A percentile compares a stretch with the other conserved stretches of the same genome.
Conservation (phyloP, 2,888 invertebrate genomes). For the Aplocera efformata region DNA sequence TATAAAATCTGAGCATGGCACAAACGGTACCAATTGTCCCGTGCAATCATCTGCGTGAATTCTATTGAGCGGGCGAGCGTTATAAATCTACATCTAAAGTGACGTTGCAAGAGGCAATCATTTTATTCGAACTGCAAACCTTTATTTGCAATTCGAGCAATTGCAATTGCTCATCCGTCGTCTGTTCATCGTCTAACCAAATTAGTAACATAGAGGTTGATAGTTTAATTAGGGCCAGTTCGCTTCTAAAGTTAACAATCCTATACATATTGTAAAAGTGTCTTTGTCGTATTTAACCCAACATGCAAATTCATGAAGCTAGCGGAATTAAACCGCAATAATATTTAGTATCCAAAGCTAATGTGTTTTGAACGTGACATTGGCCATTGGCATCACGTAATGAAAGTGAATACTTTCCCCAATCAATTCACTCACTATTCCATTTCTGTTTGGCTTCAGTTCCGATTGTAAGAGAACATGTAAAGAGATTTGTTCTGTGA, state of each 20-base stretch:
- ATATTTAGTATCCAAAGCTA: constrained; percentile 2
- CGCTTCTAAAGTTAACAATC: constrained; percentile 1
- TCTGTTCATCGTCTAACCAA: constrained; percentile 43
- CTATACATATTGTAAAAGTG: too few relatives aligned
- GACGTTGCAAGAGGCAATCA: constrained; percentile 66
- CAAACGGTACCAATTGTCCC: constrained; percentile 39
- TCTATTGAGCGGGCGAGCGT: constrained; percentile 45
- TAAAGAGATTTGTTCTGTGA: constrained; percentile 1
- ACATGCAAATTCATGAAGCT: neutral
- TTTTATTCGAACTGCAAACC: constrained; percentile 67
- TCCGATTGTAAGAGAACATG: neutral
- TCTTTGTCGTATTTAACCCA: too few relatives aligned
- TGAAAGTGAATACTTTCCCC: constrained; percentile 66
- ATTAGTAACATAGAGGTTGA: constrained; percentile 43
- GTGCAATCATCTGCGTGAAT: constrained; percentile 47
- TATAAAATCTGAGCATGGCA: constrained; percentile 33
- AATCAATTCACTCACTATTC: constrained; percentile 76
- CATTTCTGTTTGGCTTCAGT: constrained; percentile 39
- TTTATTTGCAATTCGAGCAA: constrained; percentile 62
- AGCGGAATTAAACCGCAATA: neutral
- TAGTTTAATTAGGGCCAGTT: constrained; percentile 45
- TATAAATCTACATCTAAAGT: constrained; percentile 71
- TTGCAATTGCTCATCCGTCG: too few relatives aligned
- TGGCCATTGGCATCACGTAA: constrained; percentile 43
- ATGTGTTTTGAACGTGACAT: constrained; percentile 36